phyloP scores from a whole-genome alignment of 2,113 vertebrate genomes.

The Entomyzon cyanotis region DNA sequence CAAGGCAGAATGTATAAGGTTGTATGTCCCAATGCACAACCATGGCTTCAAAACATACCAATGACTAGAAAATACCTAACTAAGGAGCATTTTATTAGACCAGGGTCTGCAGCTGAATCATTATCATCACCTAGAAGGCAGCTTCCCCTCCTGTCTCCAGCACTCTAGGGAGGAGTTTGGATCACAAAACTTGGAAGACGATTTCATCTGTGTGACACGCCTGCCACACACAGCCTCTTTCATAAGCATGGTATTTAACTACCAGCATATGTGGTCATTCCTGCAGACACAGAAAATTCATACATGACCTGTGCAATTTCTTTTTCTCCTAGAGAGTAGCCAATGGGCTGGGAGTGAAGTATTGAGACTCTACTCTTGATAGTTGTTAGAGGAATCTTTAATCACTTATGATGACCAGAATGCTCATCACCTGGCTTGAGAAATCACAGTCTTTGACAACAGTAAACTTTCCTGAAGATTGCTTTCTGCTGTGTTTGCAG shows the following conservation, averaged over 20 bases:
- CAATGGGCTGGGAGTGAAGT: not conserved
- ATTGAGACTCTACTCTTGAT: not conserved
- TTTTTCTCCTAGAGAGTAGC: not conserved
- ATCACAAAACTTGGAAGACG: not conserved
- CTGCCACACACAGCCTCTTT: not conserved
- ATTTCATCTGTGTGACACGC: not conserved
- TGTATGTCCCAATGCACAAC: not conserved
- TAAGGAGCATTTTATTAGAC: not conserved
- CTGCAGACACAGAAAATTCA: not conserved
- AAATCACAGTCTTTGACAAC: not conserved
- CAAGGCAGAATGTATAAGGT: not conserved
- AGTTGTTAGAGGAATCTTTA: not conserved
- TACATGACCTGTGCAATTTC: not conserved
- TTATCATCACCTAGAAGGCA: not conserved
- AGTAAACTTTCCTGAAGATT: not conserved
- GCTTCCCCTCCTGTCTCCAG: not conserved
- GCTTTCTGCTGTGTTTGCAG: not conserved
- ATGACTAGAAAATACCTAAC: not conserved
- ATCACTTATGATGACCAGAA: not conserved
- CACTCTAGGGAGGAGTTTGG: not conserved
- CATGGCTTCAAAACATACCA: not conserved
- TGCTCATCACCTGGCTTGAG: not conserved
- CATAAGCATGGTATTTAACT: not conserved
- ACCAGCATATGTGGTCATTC: not conserved
- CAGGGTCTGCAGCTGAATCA: not conserved